A percentile compares a stretch with the other conserved stretches of the same genome.
phyloP scores from a whole-genome alignment of 2,888 invertebrate genomes.

The Luperina nickerlii region DNA sequence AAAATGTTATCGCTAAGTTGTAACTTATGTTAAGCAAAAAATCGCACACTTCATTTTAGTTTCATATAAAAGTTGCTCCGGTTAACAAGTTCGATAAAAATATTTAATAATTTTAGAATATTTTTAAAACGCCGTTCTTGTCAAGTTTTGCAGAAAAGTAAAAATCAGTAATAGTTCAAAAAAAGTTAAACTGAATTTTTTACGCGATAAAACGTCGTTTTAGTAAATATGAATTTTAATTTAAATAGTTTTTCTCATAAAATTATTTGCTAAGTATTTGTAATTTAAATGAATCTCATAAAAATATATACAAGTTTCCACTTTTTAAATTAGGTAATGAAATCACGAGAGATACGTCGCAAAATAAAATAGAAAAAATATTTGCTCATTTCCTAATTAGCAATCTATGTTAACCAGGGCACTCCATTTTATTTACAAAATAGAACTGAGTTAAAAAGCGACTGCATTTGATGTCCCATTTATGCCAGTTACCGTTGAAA shows the following conservation, averaged over 20 bases:
- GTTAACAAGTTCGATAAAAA: constrained; percentile 55
- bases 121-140: background rate
- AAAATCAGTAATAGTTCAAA: background rate
- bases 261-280: background rate
- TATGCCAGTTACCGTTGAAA: constrained; percentile 74
- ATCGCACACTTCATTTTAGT: constrained; percentile 63
- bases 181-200: background rate
- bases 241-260: background rate
- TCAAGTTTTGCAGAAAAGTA: constrained; percentile 15
- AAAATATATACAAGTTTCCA: background rate
- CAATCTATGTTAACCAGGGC: constrained; percentile 4
- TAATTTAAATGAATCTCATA: background rate
- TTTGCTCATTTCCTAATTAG: constrained; percentile 41
- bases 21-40: constrained; percentile 55
- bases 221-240: background rate
- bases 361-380: constrained; percentile 6
- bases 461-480: constrained; percentile 71
- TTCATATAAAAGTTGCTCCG: constrained; percentile 51
- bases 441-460: constrained; percentile 37
- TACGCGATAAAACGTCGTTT: background rate
- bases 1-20: constrained; percentile 68
- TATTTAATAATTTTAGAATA: constrained; percentile 12
- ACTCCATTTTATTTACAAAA: constrained; percentile 53
- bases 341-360: background rate
- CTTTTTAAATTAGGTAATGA: background rate